A percentile compares a stretch with the other conserved stretches of the same genome.
phyloP scores from a whole-genome alignment of 2,888 invertebrate genomes.

The Euclidia mi region DNA sequence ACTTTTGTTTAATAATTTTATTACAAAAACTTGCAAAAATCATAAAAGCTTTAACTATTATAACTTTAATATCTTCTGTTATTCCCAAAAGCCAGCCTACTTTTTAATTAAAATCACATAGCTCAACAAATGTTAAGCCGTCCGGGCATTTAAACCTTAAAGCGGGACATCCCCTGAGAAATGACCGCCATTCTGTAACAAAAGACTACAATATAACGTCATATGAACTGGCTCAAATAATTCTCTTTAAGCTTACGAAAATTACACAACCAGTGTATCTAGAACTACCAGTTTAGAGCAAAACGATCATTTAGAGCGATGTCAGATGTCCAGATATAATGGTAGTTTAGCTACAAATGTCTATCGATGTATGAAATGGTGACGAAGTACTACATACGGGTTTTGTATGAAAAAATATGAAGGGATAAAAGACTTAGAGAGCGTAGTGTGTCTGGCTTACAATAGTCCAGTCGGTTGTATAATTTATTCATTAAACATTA shows the following conservation, averaged over 20 bases:
- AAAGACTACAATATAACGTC: constrained; percentile 64
- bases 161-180: constrained; percentile 47
- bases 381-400: constrained; percentile 53
- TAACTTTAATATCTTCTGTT: too few species aligned
- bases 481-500: too few species aligned
- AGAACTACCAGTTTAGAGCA: constrained; percentile 40
- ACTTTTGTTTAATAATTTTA: too few species aligned
- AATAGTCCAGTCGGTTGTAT: too few species aligned
- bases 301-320: background rate
- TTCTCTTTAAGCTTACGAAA: constrained; percentile 51
- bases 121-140: constrained; percentile 32
- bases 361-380: constrained; percentile 59
- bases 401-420: constrained; percentile 26
- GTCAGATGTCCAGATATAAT: constrained; percentile 16
- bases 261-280: constrained; percentile 44
- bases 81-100: background rate
- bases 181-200: constrained; percentile 65
- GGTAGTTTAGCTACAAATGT: constrained; percentile 46
- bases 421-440: background rate
- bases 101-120: constrained; percentile 24
- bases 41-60: too few species aligned
- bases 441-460: background rate
- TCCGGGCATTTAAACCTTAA: constrained; percentile 28
- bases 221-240: constrained; percentile 54
- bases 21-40: too few species aligned